Conservation (phyloP, 2,888 invertebrate species). For the Odontocolon sp. region DNA sequence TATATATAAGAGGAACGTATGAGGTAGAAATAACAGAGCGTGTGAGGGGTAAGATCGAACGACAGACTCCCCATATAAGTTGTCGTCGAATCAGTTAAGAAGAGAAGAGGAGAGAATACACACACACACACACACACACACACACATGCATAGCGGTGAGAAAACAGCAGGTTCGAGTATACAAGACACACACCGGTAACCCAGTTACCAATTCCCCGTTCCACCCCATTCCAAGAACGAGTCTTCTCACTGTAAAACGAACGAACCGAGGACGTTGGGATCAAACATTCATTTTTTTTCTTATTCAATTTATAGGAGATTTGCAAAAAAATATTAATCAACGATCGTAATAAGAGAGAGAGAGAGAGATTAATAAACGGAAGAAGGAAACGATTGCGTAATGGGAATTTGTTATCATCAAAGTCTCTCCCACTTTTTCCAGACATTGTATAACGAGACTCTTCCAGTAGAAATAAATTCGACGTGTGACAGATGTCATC, state of each 20-base stretch:
- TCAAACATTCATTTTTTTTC: too few relatives aligned
- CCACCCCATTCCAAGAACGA: conserved; percentile 38
- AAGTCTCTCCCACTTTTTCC: neutral
- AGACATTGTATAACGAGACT: neutral
- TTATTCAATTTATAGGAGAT: neutral
- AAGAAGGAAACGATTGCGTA: conserved; percentile 9
- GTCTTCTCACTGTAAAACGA: neutral
- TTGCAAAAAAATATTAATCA: too few relatives aligned
- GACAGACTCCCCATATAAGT: neutral
- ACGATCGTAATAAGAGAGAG: too few relatives aligned
- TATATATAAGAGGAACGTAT: conserved; percentile 56
- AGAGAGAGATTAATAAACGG: neutral
- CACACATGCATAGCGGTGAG: conserved; percentile 41
- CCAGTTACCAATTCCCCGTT: conserved; percentile 72
- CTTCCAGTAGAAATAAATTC: neutral
- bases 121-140: conserved; percentile 30
- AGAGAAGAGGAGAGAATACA: conserved; percentile 27
- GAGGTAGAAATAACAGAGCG: conserved; percentile 22
- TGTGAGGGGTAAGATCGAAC: conserved; percentile 30
- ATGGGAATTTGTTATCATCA: conserved; percentile 21
- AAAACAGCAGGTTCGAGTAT: conserved; percentile 62
- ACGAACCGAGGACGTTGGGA: neutral
- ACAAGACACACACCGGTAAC: conserved; percentile 69
- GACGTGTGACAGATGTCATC: neutral
- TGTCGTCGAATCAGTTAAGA: neutral